Percentiles rank a stretch among this genome's conserved stretches.
phyloP scores from a whole-genome alignment of 2,797 vertebrate genomes.

The Eleutherodactylus coqui region DNA sequence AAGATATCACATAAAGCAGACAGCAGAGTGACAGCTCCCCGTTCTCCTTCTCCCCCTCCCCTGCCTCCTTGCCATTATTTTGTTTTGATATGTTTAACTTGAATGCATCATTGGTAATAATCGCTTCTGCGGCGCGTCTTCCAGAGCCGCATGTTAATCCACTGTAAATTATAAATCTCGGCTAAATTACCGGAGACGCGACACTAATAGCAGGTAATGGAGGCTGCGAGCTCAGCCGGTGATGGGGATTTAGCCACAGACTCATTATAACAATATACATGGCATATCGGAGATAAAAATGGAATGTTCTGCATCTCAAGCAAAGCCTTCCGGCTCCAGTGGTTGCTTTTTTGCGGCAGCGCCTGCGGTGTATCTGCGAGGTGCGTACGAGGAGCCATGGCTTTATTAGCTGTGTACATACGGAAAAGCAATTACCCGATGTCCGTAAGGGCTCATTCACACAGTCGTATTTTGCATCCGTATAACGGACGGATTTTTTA shows the following conservation, averaged over 20 bases:
- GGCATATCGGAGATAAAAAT: constrained; percentile 12
- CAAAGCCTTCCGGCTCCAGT: neutral
- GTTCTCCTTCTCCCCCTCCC: neutral
- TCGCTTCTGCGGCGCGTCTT: neutral
- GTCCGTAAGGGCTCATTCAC: neutral
- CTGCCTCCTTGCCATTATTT: neutral
- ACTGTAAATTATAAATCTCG: constrained; percentile 21
- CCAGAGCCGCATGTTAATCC: neutral
- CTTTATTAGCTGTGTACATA: neutral
- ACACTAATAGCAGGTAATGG: constrained; percentile 28
- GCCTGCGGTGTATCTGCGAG: neutral
- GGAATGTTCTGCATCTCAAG: neutral
- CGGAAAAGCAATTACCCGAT: neutral
- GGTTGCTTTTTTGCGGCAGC: too few species aligned
- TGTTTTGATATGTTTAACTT: constrained; percentile 1
- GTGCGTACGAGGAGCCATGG: neutral
- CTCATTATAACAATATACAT: constrained; percentile 22
- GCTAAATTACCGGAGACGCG: constrained; percentile 8
- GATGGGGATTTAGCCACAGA: constrained; percentile 23
- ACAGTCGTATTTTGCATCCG: too few species aligned
- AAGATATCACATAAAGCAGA: too few species aligned
- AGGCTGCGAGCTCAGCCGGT: neutral
- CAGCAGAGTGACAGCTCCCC: neutral
- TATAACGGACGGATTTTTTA: too few species aligned
- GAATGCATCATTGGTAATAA: neutral